These are phyloP conservation scores for Drosophila ercepeae DNA, from an alignment of 1,140 invertebrate genomes.

Conservation along the genomic window DNA sequence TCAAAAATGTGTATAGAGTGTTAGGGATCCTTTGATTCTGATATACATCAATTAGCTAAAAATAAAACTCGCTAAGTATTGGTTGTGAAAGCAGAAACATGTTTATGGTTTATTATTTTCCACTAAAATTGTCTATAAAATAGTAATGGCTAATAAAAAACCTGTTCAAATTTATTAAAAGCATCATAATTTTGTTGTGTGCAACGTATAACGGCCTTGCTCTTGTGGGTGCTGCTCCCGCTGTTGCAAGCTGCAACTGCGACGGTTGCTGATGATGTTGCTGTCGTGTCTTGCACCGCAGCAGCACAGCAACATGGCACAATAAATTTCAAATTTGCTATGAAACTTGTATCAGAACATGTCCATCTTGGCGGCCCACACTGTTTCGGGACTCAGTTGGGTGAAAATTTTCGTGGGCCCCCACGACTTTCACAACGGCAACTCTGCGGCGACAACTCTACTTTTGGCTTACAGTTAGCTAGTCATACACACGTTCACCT, in stretches of 20 bases:
- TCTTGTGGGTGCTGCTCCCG: constrained; percentile 60
- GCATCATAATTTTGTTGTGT: background rate
- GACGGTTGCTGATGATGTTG: constrained; percentile 51
- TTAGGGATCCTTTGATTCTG: background rate
- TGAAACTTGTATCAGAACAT: constrained; percentile 81
- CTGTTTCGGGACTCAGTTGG: constrained; percentile 26
- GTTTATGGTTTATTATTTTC: background rate
- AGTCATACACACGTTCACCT: constrained; percentile 18
- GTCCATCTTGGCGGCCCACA: constrained; percentile 74
- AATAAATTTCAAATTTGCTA: constrained; percentile 82
- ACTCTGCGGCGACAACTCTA: constrained; percentile 19
- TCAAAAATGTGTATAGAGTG: background rate
- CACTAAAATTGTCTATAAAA: background rate
- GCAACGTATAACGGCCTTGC: constrained; percentile 28
- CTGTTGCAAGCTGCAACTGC: constrained; percentile 30
- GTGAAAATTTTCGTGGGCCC: constrained; percentile 61
- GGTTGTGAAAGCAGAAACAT: background rate
- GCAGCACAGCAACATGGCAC: constrained; percentile 57
- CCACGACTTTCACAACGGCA: constrained; percentile 53
- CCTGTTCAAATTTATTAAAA: background rate
- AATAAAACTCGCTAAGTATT: background rate
- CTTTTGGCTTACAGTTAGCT: constrained; percentile 8
- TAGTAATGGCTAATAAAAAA: background rate
- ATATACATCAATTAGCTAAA: background rate
- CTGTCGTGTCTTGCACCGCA: constrained; percentile 32